Percentiles rank a stretch among this genome's conserved stretches.
Evolutionary conservation across 2,113 vertebrate genomes (phyloP).

Genomic region (Uria aalge): DNA sequence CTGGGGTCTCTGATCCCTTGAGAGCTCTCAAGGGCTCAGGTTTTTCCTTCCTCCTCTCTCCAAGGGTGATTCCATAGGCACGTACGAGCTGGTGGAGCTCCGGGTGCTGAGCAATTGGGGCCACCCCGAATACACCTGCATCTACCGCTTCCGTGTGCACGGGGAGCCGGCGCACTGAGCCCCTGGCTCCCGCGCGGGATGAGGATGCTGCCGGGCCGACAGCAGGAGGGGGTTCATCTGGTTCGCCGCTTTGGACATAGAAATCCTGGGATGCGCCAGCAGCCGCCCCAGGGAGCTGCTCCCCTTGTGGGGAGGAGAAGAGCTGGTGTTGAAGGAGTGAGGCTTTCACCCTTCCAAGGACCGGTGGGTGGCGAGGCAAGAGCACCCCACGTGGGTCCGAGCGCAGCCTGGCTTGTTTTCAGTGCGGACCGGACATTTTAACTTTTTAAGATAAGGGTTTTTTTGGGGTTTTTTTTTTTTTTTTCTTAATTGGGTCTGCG

Average conservation of each 20-base stretch:
- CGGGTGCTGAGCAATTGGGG: conserved; percentile 93
- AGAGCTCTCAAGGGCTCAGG: not conserved
- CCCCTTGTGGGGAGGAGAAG: not conserved
- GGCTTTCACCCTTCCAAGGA: not conserved
- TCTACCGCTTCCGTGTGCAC: conserved; percentile 95
- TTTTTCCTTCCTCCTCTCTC: not conserved
- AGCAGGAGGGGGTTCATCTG: not conserved
- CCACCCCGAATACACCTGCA: conserved; percentile 91
- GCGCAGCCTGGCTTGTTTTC: not conserved
- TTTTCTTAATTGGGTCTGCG: not conserved
- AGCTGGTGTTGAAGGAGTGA: not conserved
- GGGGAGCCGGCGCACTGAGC: conserved; percentile 72
- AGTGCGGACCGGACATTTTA: not conserved
- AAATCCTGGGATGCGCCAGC: not conserved
- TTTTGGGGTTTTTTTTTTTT: not conserved
- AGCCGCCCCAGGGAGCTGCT: not conserved
- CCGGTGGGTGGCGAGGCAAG: not conserved
- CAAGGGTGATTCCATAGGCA: conserved; percentile 50
- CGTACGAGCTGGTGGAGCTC: conserved; percentile 80
- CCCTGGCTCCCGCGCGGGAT: fast-evolving
- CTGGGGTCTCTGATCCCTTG: not conserved
- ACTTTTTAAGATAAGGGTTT: not conserved
- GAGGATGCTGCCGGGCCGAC: not conserved
- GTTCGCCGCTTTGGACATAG: not conserved
- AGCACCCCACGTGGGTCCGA: not conserved